Base-by-base conservation (phyloP, 1,140 invertebrate genomes). In the Calosoma granatense region DNA sequence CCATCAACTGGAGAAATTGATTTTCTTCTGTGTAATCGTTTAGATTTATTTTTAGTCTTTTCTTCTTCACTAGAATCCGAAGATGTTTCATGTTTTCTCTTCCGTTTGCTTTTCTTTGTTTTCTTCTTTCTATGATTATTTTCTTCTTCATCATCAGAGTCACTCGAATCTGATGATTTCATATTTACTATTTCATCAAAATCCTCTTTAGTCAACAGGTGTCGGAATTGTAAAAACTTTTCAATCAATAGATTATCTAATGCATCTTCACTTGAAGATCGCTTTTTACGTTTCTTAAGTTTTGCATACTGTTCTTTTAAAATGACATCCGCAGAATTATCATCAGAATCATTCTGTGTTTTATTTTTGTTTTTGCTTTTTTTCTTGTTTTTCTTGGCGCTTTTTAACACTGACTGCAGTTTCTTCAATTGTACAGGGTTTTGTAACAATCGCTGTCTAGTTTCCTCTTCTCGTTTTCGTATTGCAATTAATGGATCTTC, bases 361-460 rank as follows among this genome's bases (percentile, higher is more conserved):
- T 55, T 55, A 57, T 63, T 61, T 58, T 81, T 81, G 22, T 77
- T 80, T 36, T 74, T 75, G 60, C 76, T 76, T 64, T 70, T 67
- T 61, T 74, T 64, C 53, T 75, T 71, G 67, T 78, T 72, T 63
- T 73, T 62, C 64, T 81, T 71, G 63, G 83, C 78, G 55, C 72
- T 74, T 68, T 81, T 75, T 62, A 94, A 80, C 64, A 92, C 74
- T 65, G 88, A 80, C 67, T 90, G 81, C 1, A 94, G 70, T 72
- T 88, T 84, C 64, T 91, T 90, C 60, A 94, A 74, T 71, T 90
- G 91, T 0, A 94, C 79, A n/a, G 92, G 92, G 81, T 95, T 96
- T 63, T 91, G 86, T 6, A 94, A 68, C 20, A 95, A 73, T 63
- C 90, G 84, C 53, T 81, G 81, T 39, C 85, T 75, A 0, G 84